phyloP scores from a whole-genome alignment of 2,888 invertebrate genomes.

The Diabrotica balteata region DNA sequence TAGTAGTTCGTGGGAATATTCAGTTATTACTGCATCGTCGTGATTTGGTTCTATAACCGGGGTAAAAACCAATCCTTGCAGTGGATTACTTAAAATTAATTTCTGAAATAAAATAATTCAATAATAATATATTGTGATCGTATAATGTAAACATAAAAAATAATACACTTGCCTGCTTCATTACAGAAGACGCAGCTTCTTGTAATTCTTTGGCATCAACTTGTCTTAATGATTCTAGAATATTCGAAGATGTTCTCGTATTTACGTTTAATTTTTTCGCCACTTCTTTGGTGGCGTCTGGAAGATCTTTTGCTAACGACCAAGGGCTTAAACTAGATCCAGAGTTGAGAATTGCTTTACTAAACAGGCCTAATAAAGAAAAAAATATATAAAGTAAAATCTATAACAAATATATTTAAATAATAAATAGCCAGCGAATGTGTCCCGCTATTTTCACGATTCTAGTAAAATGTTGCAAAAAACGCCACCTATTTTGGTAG shows the following conservation, averaged over 20 bases:
- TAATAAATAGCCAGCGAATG: no score
- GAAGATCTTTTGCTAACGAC: constrained; percentile 38
- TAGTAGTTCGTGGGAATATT: constrained; percentile 35
- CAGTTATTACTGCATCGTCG: constrained; percentile 41
- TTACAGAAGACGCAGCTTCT: constrained; percentile 10
- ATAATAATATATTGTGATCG: neutral
- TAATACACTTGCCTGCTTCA: constrained; percentile 15
- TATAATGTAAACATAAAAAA: neutral
- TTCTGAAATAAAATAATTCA: constrained; percentile 4
- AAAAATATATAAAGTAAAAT: constrained; percentile 5
- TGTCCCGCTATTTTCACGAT: no score
- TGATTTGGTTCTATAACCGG: constrained; percentile 44
- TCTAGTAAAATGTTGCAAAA: no score
- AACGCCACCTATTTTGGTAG: no score
- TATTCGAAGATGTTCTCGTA: neutral
- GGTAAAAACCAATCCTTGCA: constrained; percentile 39
- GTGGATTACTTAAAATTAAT: constrained; percentile 17
- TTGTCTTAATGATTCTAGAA: constrained; percentile 11
- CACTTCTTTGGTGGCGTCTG: neutral
- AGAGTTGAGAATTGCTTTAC: constrained; percentile 49
- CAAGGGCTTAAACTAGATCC: constrained; percentile 51
- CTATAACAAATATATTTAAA: no score
- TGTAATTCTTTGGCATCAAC: constrained; percentile 13
- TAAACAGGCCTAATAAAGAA: constrained; percentile 41
- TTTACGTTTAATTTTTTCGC: constrained; percentile 9